A percentile compares a stretch with the other conserved stretches of the same genome.
phyloP scores from a whole-genome alignment of 2,797 vertebrate genomes.

The Crax fasciolata region DNA sequence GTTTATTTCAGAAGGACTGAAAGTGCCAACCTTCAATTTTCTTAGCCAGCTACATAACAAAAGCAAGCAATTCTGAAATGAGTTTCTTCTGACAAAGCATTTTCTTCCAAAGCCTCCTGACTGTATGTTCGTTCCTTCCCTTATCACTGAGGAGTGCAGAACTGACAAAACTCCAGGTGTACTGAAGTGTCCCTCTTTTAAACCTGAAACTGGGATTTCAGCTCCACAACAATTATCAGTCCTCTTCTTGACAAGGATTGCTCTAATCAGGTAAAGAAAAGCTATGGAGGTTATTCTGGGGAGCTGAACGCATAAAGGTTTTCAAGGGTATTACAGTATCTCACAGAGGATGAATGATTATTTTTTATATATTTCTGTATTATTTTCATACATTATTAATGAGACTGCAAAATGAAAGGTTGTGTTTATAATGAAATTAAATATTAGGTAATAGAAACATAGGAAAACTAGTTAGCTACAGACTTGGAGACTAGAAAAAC shows the following conservation, averaged over 20 bases:
- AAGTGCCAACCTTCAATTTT: constrained; percentile 17
- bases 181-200: neutral
- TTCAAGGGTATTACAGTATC: neutral
- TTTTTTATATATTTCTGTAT: neutral
- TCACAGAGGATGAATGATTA: neutral
- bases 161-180: neutral
- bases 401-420: neutral
- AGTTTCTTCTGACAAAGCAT: constrained; percentile 26
- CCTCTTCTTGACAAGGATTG: neutral
- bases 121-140: neutral
- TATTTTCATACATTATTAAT: neutral
- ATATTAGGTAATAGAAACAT: neutral
- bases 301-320: neutral
- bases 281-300: neutral
- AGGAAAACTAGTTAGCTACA: neutral
- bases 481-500: neutral
- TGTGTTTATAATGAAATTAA: neutral
- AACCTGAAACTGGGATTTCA: neutral
- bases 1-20: neutral
- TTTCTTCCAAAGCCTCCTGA: constrained; percentile 19
- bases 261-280: neutral
- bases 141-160: neutral
- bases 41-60: neutral
- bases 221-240: neutral
- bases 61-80: neutral